These are phyloP conservation scores for Pseudobourletiella spinata DNA, from an alignment of 1,140 invertebrate species.

Conservation along the genomic window DNA sequence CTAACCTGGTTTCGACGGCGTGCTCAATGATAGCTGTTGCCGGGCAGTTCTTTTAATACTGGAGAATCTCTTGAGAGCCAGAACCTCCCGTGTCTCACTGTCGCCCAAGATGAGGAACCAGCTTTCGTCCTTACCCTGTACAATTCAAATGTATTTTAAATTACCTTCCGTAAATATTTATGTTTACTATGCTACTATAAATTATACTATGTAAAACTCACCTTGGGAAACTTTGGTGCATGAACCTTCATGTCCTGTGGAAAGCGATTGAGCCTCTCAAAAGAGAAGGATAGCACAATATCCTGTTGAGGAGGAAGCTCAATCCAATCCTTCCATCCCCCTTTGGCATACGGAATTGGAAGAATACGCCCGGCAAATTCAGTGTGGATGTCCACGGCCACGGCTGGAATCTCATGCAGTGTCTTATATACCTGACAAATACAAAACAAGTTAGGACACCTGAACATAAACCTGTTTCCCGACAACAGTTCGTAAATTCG, in stretches of 20 bases:
- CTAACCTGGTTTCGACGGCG: conserved; percentile 52
- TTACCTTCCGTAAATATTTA: neutral
- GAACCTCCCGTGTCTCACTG: conserved; percentile 59
- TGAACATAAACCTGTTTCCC: conserved; percentile 26
- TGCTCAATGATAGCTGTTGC: conserved; percentile 54
- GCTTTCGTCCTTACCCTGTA: conserved; percentile 75
- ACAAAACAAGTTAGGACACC: too few relatives aligned
- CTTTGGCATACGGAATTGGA: conserved; percentile 4
- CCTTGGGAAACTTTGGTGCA: conserved; percentile 34
- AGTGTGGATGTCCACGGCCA: conserved; percentile 49
- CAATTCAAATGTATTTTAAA: too few relatives aligned
- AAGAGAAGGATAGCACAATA: conserved; percentile 24
- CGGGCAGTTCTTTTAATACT: conserved; percentile 42
- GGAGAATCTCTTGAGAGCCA: conserved; percentile 71
- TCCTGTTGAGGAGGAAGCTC: conserved; percentile 30
- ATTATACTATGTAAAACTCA: neutral
- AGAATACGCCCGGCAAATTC: conserved; percentile 28
- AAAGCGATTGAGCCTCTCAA: conserved; percentile 37
- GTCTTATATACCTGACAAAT: conserved; percentile 49
- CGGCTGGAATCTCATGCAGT: conserved; percentile 52
- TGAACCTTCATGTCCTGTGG: conserved; percentile 30
- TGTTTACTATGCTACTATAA: neutral
- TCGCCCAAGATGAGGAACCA: conserved; percentile 86
- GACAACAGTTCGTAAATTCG: neutral
- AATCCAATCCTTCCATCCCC: conserved; percentile 13